Conservation (phyloP, 64 coral and sea anemone genomes). For the Pachyseris speciosa region DNA sequence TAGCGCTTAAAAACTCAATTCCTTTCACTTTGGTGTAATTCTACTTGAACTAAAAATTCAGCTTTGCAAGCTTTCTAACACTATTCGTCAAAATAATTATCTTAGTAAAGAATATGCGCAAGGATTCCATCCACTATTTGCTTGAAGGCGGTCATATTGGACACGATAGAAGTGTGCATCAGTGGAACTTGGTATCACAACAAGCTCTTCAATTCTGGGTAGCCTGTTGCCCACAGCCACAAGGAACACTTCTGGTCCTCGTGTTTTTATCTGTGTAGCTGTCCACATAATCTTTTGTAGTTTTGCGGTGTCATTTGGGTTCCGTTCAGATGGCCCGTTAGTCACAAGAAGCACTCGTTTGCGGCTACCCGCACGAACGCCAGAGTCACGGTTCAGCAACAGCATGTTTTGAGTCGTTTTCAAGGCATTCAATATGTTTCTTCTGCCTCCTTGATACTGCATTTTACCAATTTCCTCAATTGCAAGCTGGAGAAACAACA, state of each 20-base stretch:
- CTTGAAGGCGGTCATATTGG: slow-evolving; percentile 37
- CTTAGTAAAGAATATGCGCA: slow-evolving; percentile 28
- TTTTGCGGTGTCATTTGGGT: not conserved
- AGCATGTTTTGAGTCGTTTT: slow-evolving; percentile 22
- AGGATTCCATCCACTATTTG: slow-evolving; percentile 39
- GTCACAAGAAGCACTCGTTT: slow-evolving; percentile 48
- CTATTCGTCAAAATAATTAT: not conserved
- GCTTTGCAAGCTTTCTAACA: not conserved
- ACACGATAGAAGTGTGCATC: slow-evolving; percentile 45
- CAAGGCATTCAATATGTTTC: slow-evolving; percentile 31
- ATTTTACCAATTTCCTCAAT: not conserved
- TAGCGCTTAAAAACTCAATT: no score
- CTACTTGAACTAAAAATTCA: not conserved
- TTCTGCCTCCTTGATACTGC: slow-evolving; percentile 32
- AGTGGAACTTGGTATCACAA: slow-evolving; percentile 43
- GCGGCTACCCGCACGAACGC: not conserved
- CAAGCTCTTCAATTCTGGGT: slow-evolving; percentile 53
- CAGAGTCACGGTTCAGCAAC: slow-evolving; percentile 1
- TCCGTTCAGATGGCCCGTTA: no score
- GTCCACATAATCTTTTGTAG: not conserved
- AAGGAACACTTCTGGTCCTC: slow-evolving; percentile 31
- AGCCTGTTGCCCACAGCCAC: slow-evolving; percentile 49
- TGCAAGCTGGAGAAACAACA: not conserved
- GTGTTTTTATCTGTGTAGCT: not conserved
- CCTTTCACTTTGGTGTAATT: no score